phyloP scores from a whole-genome alignment of 92 coral and sea anemone species.

The Chrysogorgia sp. region DNA sequence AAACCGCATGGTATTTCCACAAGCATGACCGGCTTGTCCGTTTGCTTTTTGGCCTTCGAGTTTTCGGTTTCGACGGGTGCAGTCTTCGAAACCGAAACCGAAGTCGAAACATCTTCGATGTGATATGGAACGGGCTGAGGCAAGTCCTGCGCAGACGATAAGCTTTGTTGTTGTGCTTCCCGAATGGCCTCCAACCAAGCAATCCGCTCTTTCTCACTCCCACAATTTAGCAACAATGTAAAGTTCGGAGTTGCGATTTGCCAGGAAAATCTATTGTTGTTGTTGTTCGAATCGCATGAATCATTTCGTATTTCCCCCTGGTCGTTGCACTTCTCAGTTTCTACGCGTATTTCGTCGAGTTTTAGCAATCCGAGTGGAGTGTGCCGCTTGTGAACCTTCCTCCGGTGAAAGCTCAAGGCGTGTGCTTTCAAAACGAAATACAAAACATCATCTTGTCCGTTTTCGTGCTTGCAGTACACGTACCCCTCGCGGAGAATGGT shows the following conservation, averaged over 20 bases:
- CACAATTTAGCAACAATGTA: slow-evolving; percentile 13
- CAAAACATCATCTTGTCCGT: slow-evolving; percentile 6
- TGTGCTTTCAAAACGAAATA: slow-evolving; percentile 36
- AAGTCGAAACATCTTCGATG: too few relatives aligned
- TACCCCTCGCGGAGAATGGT: slow-evolving; percentile 15
- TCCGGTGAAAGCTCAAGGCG: slow-evolving; percentile 4
- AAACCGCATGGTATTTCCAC: neutral
- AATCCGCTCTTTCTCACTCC: neutral
- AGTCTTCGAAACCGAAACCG: too few relatives aligned
- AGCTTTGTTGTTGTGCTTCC: neutral
- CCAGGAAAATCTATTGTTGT: slow-evolving; percentile 9
- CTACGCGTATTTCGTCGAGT: slow-evolving; percentile 3
- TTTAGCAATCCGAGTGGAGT: slow-evolving; percentile 25
- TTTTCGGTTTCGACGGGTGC: neutral
- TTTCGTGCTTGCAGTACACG: neutral
- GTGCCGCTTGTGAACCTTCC: slow-evolving; percentile 34
- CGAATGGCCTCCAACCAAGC: slow-evolving; percentile 15
- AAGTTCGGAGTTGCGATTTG: neutral
- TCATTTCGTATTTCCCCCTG: neutral
- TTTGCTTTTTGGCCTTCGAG: slow-evolving; percentile 6
- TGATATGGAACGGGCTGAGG: too few relatives aligned
- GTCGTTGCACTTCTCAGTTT: neutral
- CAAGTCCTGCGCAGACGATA: too few relatives aligned
- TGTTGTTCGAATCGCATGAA: neutral
- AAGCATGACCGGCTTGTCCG: neutral